Evolutionary conservation across 2,113 vertebrate species (phyloP), one percentile per base, ranked within the genome.

Genomic region (Lampris incognitus): DNA sequence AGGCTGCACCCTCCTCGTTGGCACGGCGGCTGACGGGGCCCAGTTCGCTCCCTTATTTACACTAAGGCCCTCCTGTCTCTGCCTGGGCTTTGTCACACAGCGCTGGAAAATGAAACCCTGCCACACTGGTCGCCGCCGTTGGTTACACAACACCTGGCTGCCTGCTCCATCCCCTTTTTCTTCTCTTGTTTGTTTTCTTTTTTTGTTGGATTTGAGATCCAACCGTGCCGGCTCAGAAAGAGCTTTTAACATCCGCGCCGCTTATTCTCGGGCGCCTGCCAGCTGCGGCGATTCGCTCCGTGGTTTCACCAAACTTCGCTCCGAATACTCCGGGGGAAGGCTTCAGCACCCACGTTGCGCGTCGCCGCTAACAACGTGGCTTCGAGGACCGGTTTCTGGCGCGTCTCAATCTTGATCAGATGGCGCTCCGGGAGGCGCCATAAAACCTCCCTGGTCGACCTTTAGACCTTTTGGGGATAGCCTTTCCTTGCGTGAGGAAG

Each of bases 401-500:
- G 89, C 90, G 83, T 74, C 49, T 13, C 5, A n/a, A 44, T 61
- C 44, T 75, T 81, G 83, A 87, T 86, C 82, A 82, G 76, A 41
- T 64, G 10, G 10, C 67, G 64, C 56, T 39, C 10, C 58, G 57
- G 39, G 48, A 52, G 50, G 76, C 44, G 56, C 50, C 55, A 57
- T 91, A 90, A 93, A 89, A 76, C 59, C 60, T 1, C 72, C 76
- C 73, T 6, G 10, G 72, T 66, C 74, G 64, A 92, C 91, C 90
- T 92, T 93, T 91, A 88, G 74, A 90, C 91, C 82, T 85, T 87
- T 74, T 66, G 57, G 63, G 63, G 73, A 58, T 66, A 37, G 69
- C 44, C 37, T 78, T 39, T 78, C 49, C 7, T 24, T 76, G 44
- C 60, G 58, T 58, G 63, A 56, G 40, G 58, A 70, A 24, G 52